Percentiles rank a stretch among this genome's conserved stretches.
These are phyloP conservation scores for Monopterus albus DNA, from an alignment of 2,113 vertebrate genomes.

Conservation along the genomic window DNA sequence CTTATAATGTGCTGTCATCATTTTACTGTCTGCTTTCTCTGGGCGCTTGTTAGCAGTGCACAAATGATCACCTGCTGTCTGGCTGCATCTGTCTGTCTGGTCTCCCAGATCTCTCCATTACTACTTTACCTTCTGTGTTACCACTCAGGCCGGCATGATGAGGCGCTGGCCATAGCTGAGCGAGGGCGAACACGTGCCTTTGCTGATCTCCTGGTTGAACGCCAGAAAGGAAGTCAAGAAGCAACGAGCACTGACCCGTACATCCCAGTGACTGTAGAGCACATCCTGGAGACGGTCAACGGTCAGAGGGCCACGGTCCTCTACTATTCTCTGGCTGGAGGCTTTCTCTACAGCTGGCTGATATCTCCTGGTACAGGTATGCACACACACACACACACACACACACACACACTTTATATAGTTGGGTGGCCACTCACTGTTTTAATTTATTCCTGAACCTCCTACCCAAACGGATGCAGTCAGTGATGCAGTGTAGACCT, in stretches of 20 bases:
- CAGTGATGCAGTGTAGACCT: too few species aligned
- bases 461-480: too few species aligned
- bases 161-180: slow-evolving; percentile 93
- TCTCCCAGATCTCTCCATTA: neutral
- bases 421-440: too few species aligned
- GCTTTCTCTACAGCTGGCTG: slow-evolving; percentile 96
- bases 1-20: neutral
- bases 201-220: slow-evolving; percentile 92
- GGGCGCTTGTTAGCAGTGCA: too few species aligned
- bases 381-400: neutral
- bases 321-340: slow-evolving; percentile 93
- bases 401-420: too few species aligned
- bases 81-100: neutral
- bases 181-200: slow-evolving; percentile 92
- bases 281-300: slow-evolving; percentile 91
- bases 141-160: slow-evolving; percentile 89
- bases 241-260: slow-evolving; percentile 85
- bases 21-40: slow-evolving; percentile 1
- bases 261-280: slow-evolving; percentile 90
- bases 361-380: slow-evolving; percentile 94
- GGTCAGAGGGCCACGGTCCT: slow-evolving; percentile 92
- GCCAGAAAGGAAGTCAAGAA: slow-evolving; percentile 90
- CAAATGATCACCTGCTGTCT: too few species aligned
- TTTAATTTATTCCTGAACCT: too few species aligned
- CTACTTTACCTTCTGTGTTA: neutral